Evolutionary conservation across 2,113 vertebrate genomes (phyloP).

Genomic region (Ibidorhyncha struthersii): DNA sequence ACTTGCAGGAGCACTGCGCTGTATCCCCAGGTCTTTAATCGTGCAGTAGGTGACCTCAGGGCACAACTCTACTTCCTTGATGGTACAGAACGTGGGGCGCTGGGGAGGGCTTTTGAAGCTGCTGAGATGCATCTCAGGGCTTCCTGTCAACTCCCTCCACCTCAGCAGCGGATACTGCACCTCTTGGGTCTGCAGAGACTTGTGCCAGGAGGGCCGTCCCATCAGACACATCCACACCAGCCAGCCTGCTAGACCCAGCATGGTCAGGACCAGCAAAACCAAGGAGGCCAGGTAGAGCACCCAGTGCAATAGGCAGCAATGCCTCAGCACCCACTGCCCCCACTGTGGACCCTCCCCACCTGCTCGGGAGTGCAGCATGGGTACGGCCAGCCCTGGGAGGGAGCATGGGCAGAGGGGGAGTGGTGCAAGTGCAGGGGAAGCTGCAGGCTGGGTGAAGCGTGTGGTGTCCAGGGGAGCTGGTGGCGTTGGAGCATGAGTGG

Average conservation of each 20-base stretch:
- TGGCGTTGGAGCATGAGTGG: neutral
- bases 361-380: fast-evolving
- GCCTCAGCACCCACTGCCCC: neutral
- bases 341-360: neutral
- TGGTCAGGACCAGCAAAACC: neutral
- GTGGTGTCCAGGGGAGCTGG: neutral
- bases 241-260: neutral
- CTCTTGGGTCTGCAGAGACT: neutral
- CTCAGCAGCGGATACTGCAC: neutral
- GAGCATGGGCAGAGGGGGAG: neutral
- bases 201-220: neutral
- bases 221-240: constrained; percentile 12
- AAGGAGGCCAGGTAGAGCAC: neutral
- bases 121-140: neutral
- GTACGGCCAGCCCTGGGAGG: fast-evolving
- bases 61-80: constrained; percentile 41
- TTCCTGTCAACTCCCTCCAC: neutral
- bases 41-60: constrained; percentile 51
- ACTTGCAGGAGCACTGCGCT: neutral
- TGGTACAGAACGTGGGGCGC: constrained; percentile 1
- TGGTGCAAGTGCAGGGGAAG: neutral
- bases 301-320: constrained; percentile 45
- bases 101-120: neutral
- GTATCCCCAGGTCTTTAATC: constrained; percentile 1
- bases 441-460: neutral